These are phyloP conservation scores for Drosophila ananassae DNA, from an alignment of 1,140 invertebrate species.

Conservation along the genomic window DNA sequence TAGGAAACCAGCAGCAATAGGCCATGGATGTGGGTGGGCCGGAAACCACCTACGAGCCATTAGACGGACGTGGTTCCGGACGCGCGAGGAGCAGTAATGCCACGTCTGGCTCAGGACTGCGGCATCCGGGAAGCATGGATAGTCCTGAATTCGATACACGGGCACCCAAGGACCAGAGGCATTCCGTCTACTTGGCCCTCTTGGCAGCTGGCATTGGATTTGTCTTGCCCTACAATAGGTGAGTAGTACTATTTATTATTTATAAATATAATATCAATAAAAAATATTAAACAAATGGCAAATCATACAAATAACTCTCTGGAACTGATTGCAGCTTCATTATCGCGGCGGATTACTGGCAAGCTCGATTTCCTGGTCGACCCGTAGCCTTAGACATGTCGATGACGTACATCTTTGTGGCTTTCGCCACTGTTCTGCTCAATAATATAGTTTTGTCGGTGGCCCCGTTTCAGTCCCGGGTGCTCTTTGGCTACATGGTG, in stretches of 20 bases:
- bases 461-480: conserved; percentile 92
- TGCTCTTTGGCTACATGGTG: conserved; percentile 94
- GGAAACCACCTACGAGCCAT: conserved; percentile 79
- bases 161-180: conserved; percentile 89
- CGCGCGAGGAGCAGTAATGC: conserved; percentile 22
- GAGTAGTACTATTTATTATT: conserved; percentile 16
- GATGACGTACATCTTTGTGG: conserved; percentile 93
- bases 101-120: conserved; percentile 36
- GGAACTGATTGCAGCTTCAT: conserved; percentile 87
- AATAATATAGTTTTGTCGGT: conserved; percentile 94
- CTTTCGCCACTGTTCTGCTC: conserved; percentile 92
- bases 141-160: conserved; percentile 79
- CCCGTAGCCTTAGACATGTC: conserved; percentile 97
- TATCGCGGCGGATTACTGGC: conserved; percentile 95
- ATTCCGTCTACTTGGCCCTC: conserved; percentile 91
- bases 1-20: conserved; percentile 3
- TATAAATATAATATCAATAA: not conserved
- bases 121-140: conserved; percentile 71
- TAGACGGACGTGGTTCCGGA: conserved; percentile 58
- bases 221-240: conserved; percentile 96
- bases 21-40: conserved; percentile 70
- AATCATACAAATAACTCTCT: not conserved
- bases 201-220: conserved; percentile 95
- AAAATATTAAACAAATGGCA: not conserved
- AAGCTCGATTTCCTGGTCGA: conserved; percentile 91